Percentiles rank a stretch among this genome's conserved stretches.
These are phyloP conservation scores for Erebia palarica DNA, from an alignment of 2,888 invertebrate species.

Conservation along the genomic window DNA sequence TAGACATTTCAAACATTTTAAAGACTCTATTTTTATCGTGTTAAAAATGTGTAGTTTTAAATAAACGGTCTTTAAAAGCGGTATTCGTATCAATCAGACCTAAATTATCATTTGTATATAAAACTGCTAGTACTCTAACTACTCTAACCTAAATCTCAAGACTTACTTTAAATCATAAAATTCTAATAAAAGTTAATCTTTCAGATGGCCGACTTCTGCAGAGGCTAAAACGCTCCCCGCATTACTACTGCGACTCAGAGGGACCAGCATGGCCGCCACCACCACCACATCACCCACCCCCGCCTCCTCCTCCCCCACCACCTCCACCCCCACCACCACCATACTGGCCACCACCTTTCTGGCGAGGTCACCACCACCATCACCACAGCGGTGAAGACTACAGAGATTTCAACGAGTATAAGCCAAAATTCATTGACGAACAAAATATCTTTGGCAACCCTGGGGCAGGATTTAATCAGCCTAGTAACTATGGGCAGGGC, in stretches of 20 bases:
- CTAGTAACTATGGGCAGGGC: background rate
- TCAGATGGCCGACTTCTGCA: constrained; percentile 50
- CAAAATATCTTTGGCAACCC: constrained; percentile 14
- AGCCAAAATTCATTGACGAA: constrained; percentile 10
- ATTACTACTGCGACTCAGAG: constrained; percentile 44
- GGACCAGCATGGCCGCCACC: constrained; percentile 37
- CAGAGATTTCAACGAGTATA: constrained; percentile 5
- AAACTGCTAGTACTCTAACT: no score
- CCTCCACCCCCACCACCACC: constrained; percentile 39
- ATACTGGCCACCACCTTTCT: constrained; percentile 34
- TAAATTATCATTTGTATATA: no score
- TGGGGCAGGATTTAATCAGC: background rate
- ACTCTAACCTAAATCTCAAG: no score
- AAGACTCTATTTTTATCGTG: no score
- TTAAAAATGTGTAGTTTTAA: no score
- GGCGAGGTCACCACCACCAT: constrained; percentile 41
- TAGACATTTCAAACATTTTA: no score
- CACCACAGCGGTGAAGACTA: constrained; percentile 30
- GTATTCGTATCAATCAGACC: no score
- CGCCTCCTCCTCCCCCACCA: constrained; percentile 42
- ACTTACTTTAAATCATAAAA: no score
- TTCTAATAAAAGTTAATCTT: constrained; percentile 18
- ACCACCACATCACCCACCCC: constrained; percentile 31
- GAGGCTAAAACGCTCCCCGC: constrained; percentile 59
- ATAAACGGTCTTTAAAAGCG: no score